Conservation (phyloP, 2,797 vertebrate species). For the Mus minutoides region DNA sequence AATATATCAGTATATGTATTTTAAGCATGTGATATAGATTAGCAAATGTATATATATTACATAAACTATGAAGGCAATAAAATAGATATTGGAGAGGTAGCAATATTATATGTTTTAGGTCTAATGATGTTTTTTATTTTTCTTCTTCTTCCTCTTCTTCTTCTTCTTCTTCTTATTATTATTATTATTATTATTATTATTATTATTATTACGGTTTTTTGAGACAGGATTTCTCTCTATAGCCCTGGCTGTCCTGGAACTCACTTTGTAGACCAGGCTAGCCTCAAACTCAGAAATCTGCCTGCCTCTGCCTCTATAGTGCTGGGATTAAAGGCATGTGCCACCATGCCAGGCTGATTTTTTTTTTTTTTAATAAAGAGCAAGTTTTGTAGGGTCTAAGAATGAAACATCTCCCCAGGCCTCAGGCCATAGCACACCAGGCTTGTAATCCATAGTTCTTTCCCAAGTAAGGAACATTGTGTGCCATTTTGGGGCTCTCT, state of each 20-base stretch:
- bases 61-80: neutral
- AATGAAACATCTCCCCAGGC: neutral
- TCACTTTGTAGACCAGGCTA: no score
- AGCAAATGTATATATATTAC: neutral
- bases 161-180: no score
- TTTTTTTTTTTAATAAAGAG: neutral
- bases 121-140: neutral
- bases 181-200: no score
- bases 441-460: accelerated
- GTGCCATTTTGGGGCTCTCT: accelerated
- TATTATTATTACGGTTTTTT: no score
- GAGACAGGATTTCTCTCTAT: no score
- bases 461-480: accelerated
- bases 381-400: accelerated
- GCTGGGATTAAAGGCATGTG: no score
- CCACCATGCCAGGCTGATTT: no score
- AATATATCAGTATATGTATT: no score
- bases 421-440: neutral
- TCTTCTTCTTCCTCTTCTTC: no score
- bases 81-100: neutral
- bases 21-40: neutral
- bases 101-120: neutral
- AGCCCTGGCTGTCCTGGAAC: no score
- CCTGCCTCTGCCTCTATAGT: no score
- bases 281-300: no score